Evolutionary conservation across 2,113 vertebrate genomes (phyloP).

Genomic region (Eretmodus cyanostictus): DNA sequence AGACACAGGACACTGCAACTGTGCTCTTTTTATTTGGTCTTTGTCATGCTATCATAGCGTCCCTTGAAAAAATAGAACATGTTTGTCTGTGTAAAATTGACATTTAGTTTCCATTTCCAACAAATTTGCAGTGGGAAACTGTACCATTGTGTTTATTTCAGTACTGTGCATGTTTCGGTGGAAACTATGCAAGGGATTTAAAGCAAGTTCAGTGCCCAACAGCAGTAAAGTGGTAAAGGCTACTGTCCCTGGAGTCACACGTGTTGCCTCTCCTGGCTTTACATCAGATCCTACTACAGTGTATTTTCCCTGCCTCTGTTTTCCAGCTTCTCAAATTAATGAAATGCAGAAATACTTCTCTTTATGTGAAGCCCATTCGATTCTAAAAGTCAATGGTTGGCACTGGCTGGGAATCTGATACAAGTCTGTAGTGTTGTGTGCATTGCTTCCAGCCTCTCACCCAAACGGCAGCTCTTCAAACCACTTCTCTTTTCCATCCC

Average conservation of each 20-base stretch:
- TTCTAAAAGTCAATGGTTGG: not conserved
- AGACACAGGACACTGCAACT: not conserved
- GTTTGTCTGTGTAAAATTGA: not conserved
- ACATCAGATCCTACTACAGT: conserved; percentile 1
- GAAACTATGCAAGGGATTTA: not conserved
- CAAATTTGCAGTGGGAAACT: not conserved
- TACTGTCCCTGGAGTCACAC: not conserved
- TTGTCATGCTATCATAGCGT: not conserved
- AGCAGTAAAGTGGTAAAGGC: not conserved
- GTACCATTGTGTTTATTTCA: not conserved
- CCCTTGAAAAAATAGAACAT: not conserved
- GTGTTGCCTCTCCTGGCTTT: not conserved
- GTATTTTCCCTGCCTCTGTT: not conserved
- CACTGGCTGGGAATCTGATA: not conserved
- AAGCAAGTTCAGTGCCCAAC: not conserved
- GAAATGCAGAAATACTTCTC: not conserved
- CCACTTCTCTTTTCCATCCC: not conserved
- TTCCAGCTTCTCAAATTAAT: not conserved
- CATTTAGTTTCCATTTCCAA: not conserved
- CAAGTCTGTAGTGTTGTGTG: not conserved
- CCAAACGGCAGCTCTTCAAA: not conserved
- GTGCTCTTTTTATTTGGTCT: not conserved
- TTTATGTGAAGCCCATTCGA: not conserved
- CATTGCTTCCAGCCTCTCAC: not conserved
- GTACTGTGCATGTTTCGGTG: not conserved